Evolutionary conservation across 2,888 invertebrate genomes (phyloP), one percentile per base, ranked within the genome.

Genomic region (Rhogogaster chlorosoma): DNA sequence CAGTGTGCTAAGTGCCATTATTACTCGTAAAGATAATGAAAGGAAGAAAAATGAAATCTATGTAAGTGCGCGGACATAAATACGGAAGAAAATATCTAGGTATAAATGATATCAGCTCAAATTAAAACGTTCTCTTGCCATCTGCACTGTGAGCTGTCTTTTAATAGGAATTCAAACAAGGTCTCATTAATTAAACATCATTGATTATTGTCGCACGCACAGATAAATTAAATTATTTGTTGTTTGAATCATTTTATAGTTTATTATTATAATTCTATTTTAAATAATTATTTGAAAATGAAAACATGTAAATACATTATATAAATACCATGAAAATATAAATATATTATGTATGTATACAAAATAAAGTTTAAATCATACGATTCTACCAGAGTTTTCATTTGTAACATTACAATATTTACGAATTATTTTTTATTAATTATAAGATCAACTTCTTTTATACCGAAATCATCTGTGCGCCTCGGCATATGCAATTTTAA

Each of bases 1-100:
- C 90, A 91, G 90, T 91, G 90, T 88, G 90, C 90, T 86, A 91
- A 91, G 93, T 93, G 93, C 93, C 93, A 93, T 93, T 89, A 89
- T 89, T 89, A 87, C 88, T 87, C 86, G 85, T 86, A 85, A 84
- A 84, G 70, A 75, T 29, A 61, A 82, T 77, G 86, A 85, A 86
- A 86, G 53, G 29, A 29, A 57, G 45, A 86, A 87, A 73, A 86
- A 82, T 84, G 29, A 45, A 70, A 53, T 84, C 53, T 85, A 84
- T 83, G 10, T 64, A 64, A 67, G 83, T 67, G 83, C 49, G 83
- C 83, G 15, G 29, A 45, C 61, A 80, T 80, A 3, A 38, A 80
- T 36, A 80, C n/a, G 61, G 6, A 80, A 57, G 29, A 38, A 32
- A 57, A 42, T 45, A 67, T n/a, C 10, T 22, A 42, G 5, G n/a